phyloP scores from a whole-genome alignment of 2,113 vertebrate species.

The Rhagologus leucostigma region DNA sequence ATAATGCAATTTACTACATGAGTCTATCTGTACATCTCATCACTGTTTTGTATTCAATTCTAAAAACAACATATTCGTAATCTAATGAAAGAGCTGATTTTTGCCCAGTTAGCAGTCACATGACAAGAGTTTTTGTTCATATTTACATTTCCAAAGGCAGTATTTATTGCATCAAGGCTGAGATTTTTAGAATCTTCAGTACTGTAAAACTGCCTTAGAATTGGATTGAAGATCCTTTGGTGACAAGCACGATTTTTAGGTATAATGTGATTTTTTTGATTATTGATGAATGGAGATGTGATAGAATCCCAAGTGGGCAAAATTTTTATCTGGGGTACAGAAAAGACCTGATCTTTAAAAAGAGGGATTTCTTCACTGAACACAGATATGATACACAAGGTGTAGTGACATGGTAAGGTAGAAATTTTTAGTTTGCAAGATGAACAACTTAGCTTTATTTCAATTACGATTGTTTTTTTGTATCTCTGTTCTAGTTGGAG shows the following conservation, averaged over 20 bases:
- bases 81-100: neutral
- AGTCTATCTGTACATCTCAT: neutral
- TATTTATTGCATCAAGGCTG: neutral
- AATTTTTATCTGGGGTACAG: neutral
- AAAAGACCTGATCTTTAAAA: neutral
- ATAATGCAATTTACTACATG: neutral
- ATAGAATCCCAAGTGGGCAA: neutral
- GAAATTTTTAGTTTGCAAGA: neutral
- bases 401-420: conserved; percentile 25
- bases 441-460: conserved; percentile 15
- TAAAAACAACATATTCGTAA: neutral
- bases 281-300: neutral
- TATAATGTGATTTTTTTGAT: neutral
- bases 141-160: neutral
- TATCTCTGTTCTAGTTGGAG: neutral
- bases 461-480: neutral
- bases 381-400: neutral
- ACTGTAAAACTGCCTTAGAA: neutral
- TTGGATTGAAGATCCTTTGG: neutral
- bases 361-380: conserved; percentile 6
- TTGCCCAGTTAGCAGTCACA: neutral
- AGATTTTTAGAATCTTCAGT: neutral
- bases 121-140: neutral
- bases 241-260: neutral
- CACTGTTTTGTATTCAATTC: neutral